phyloP scores from a whole-genome alignment of 2,888 invertebrate species.

The Scelioninae gen. 2 region DNA sequence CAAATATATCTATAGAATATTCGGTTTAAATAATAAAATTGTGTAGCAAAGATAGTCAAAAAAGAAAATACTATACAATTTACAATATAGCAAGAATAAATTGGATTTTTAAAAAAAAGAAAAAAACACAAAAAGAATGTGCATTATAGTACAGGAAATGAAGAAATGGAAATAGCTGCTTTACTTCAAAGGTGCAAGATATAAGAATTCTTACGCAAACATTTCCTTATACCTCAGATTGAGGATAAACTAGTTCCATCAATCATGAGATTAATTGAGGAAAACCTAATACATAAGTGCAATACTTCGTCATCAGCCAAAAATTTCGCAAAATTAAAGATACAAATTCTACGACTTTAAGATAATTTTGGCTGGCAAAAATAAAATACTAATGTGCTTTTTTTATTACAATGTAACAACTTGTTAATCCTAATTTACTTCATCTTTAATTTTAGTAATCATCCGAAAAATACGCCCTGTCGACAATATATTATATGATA shows the following conservation, averaged over 20 bases:
- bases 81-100: too few species aligned
- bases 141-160: background rate
- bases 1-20: too few species aligned
- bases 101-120: background rate
- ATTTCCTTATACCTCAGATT: slow-evolving; percentile 36
- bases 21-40: too few species aligned
- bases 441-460: too few species aligned
- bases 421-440: too few species aligned
- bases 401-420: too few species aligned
- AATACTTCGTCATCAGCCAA: slow-evolving; percentile 29
- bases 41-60: too few species aligned
- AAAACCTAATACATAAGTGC: slow-evolving; percentile 27
- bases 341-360: slow-evolving; percentile 6
- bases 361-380: slow-evolving; percentile 11
- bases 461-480: too few species aligned
- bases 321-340: background rate
- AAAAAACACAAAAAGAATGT: background rate
- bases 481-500: too few species aligned
- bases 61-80: too few species aligned
- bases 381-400: too few species aligned
- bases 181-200: slow-evolving; percentile 33
- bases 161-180: too few species aligned
- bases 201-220: slow-evolving; percentile 38
- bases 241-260: slow-evolving; percentile 44
- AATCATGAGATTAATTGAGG: slow-evolving; percentile 43